Conservation (phyloP, 1,140 invertebrate species). For the Drosophila guanche region DNA sequence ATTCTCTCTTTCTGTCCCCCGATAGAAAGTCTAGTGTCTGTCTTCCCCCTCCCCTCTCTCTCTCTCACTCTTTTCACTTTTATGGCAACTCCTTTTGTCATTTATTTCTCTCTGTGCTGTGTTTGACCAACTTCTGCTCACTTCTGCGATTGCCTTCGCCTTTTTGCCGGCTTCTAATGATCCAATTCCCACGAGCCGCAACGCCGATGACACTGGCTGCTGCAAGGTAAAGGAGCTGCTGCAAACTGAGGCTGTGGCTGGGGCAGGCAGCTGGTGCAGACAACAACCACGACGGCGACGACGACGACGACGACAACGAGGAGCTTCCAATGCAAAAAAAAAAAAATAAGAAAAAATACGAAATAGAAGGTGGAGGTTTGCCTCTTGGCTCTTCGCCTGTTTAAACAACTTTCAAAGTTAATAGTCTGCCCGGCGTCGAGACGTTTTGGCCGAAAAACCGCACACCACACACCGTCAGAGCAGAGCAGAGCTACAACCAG, state of each 20-base stretch:
- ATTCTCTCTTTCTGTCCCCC: no score
- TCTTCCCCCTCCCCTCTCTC: no score
- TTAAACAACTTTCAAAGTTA: constrained; percentile 82
- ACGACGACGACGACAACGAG: constrained; percentile 59
- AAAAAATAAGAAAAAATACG: constrained; percentile 29
- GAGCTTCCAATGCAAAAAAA: constrained; percentile 67
- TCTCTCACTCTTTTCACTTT: no score
- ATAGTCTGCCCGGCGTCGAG: constrained; percentile 78
- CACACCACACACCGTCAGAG: constrained; percentile 20
- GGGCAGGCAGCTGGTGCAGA: constrained; percentile 58
- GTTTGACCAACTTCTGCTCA: constrained; percentile 76
- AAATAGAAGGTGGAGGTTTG: constrained; percentile 80
- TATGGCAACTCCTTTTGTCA: no score
- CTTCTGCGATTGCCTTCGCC: constrained; percentile 57
- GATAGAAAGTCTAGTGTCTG: no score
- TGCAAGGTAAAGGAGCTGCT: constrained; percentile 63
- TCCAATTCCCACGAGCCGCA: constrained; percentile 79
- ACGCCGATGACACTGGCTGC: constrained; percentile 77
- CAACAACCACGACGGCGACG: constrained; percentile 22
- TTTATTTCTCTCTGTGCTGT: constrained; percentile 29
- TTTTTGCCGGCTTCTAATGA: constrained; percentile 76
- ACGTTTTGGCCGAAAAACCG: constrained; percentile 67
- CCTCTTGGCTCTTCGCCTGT: constrained; percentile 68
- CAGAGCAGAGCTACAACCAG: background rate
- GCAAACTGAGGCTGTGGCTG: constrained; percentile 1